These are phyloP conservation scores for Seriola dumerili DNA, from an alignment of 2,113 vertebrate species.

Conservation along the genomic window DNA sequence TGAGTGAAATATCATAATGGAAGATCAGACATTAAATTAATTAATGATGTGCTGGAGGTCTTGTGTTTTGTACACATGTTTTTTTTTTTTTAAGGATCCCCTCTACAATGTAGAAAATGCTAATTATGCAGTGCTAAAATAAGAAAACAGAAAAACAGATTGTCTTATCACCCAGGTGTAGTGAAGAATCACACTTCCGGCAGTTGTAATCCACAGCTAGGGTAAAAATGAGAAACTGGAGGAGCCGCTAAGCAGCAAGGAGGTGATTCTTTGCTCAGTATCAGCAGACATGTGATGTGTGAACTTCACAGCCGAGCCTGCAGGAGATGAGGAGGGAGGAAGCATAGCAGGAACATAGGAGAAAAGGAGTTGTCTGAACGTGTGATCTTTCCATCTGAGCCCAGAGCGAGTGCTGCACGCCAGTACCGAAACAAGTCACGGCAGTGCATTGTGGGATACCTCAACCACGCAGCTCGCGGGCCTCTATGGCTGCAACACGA, in stretches of 20 bases:
- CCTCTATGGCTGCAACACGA: constrained; percentile 41
- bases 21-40: not conserved
- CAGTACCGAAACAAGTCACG: constrained; percentile 27
- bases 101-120: not conserved
- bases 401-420: constrained; percentile 24
- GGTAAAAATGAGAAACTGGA: not conserved
- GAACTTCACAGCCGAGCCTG: constrained; percentile 43
- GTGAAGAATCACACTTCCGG: constrained; percentile 34
- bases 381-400: constrained; percentile 36
- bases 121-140: constrained; percentile 1
- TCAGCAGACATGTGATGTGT: constrained; percentile 27
- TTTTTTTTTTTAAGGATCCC: not conserved
- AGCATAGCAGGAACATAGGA: constrained; percentile 20
- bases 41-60: too few relatives aligned
- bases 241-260: constrained; percentile 12
- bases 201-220: constrained; percentile 7
- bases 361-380: constrained; percentile 27
- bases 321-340: constrained; percentile 18
- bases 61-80: not conserved
- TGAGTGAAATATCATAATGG: not conserved
- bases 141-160: not conserved
- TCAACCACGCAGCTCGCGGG: constrained; percentile 40
- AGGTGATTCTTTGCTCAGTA: constrained; percentile 4
- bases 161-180: constrained; percentile 29
- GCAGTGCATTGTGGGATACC: constrained; percentile 67